A percentile compares a stretch with the other conserved stretches of the same genome.
Conservation (phyloP, 2,888 invertebrate genomes). For the Entomobrya proxima region DNA sequence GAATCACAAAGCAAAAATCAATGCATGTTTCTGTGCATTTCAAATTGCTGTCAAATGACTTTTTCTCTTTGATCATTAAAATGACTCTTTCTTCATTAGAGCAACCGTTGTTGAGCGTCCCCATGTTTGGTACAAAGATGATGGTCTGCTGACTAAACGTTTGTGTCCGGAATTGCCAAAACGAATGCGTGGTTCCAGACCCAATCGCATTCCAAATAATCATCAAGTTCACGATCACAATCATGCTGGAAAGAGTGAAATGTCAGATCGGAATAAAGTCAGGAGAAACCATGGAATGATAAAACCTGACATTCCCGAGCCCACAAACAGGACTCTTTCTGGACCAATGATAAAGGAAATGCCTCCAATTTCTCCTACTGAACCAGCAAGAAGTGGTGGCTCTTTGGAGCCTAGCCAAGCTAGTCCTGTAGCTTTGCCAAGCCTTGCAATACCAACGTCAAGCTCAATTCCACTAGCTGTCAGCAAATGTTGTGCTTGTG, state of each 20-base stretch:
- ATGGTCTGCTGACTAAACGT: constrained; percentile 84
- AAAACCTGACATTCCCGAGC: not conserved
- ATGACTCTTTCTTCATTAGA: too few species aligned
- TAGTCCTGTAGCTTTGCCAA: constrained; percentile 53
- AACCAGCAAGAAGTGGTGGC: not conserved
- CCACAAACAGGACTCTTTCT: not conserved
- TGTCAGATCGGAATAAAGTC: constrained; percentile 1
- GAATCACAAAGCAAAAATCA: too few species aligned
- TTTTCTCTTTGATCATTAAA: too few species aligned
- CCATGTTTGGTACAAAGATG: constrained; percentile 89
- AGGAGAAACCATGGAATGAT: constrained; percentile 42
- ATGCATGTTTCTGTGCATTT: too few species aligned
- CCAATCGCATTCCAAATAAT: not conserved
- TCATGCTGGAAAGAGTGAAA: not conserved
- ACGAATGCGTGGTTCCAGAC: constrained; percentile 25
- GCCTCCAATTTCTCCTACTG: not conserved
- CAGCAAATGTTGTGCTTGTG: constrained; percentile 91
- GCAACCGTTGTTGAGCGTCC: constrained; percentile 86
- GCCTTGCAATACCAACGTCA: constrained; percentile 76
- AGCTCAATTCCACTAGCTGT: not conserved
- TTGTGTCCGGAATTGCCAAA: constrained; percentile 81
- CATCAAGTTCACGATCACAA: not conserved
- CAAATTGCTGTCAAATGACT: too few species aligned
- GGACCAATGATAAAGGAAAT: not conserved
- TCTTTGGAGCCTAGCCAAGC: not conserved